Evolutionary conservation across 2,113 vertebrate species (phyloP).

Genomic region (Haemorhous mexicanus): DNA sequence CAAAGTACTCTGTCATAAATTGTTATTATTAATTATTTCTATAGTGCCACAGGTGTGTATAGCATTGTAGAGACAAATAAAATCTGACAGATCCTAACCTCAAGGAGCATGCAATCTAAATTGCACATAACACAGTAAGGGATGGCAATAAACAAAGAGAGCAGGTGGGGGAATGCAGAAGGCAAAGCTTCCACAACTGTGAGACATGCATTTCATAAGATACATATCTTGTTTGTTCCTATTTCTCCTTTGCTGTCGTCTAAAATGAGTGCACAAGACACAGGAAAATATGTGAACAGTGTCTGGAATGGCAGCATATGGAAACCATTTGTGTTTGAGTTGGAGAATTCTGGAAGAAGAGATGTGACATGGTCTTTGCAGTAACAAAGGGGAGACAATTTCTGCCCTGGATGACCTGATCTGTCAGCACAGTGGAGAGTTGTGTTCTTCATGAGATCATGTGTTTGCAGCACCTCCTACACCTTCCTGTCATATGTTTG

Average conservation of each 20-base stretch:
- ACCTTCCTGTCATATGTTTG: not conserved
- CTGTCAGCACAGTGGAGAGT: not conserved
- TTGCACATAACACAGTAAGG: not conserved
- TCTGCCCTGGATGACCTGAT: not conserved
- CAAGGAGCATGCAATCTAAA: not conserved
- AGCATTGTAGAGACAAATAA: not conserved
- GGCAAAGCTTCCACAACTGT: not conserved
- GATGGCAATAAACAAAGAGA: slow-evolving; percentile 7
- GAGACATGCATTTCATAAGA: not conserved
- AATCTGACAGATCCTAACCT: slow-evolving; percentile 5
- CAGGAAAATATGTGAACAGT: not conserved
- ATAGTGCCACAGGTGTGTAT: not conserved
- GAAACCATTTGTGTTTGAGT: not conserved
- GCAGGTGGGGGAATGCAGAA: not conserved
- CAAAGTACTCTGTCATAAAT: slow-evolving; percentile 13
- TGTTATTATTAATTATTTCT: slow-evolving; percentile 38
- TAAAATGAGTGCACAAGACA: not conserved
- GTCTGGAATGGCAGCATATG: not conserved
- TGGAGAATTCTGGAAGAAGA: not conserved
- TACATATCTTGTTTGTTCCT: not conserved
- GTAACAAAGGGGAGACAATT: not conserved
- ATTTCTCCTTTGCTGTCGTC: not conserved
- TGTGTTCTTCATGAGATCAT: not conserved
- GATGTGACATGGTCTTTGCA: not conserved
- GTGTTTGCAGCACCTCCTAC: not conserved